A percentile compares a stretch with the other conserved stretches of the same genome.
Conservation (phyloP, 2,797 vertebrate genomes). For the Spizella passerina region DNA sequence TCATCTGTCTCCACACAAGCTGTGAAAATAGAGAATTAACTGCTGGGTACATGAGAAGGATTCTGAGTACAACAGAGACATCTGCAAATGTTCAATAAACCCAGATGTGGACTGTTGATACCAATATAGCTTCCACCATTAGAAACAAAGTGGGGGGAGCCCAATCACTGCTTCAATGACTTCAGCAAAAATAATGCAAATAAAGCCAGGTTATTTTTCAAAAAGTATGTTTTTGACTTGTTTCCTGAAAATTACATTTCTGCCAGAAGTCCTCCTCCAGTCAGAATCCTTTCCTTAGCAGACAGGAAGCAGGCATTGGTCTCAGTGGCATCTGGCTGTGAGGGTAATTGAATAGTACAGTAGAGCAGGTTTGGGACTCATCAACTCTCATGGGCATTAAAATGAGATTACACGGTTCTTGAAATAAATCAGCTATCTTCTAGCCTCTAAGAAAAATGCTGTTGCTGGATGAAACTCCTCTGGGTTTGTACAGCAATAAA, state of each 20-base stretch:
- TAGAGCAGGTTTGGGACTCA: neutral
- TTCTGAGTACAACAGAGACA: neutral
- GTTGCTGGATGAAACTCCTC: neutral
- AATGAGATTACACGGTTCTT: neutral
- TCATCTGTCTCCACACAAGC: neutral
- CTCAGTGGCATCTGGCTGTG: neutral
- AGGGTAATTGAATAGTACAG: neutral
- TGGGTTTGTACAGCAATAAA: neutral
- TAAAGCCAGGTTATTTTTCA: neutral
- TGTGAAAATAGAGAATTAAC: neutral
- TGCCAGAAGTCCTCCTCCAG: neutral
- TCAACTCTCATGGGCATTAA: neutral
- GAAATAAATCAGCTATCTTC: neutral
- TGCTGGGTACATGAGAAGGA: neutral
- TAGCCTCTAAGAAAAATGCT: neutral
- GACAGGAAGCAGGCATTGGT: neutral
- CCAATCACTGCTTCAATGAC: neutral
- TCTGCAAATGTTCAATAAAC: neutral
- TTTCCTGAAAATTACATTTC: neutral
- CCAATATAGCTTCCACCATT: neutral
- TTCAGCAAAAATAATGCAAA: neutral
- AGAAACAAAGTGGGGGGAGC: neutral
- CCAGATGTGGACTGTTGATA: neutral
- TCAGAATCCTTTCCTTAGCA: neutral
- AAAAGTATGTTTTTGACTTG: neutral